phyloP scores from a whole-genome alignment of 1,140 invertebrate genomes.

The Dolichoris vasculosae region DNA sequence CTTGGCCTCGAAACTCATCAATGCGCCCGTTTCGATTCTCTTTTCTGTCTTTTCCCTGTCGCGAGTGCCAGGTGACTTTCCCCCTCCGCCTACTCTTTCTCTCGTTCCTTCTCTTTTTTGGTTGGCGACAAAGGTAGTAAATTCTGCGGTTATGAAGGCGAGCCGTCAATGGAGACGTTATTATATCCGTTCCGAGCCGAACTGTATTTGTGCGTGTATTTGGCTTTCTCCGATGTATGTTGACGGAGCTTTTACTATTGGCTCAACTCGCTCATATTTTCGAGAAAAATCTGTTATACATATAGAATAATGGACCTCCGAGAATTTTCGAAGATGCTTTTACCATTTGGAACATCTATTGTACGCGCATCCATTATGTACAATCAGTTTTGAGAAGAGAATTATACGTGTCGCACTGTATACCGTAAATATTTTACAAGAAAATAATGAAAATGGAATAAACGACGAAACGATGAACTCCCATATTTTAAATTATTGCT shows the following conservation, averaged over 20 bases:
- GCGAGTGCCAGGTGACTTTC: constrained; percentile 35
- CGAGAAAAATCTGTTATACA: constrained; percentile 13
- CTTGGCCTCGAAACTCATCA: constrained; percentile 1
- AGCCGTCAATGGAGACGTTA: constrained; percentile 33
- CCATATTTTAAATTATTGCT: neutral
- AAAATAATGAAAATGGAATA: neutral
- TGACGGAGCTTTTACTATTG: neutral
- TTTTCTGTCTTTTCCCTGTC: neutral
- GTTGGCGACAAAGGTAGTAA: constrained; percentile 38
- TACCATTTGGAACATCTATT: neutral
- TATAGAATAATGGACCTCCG: neutral
- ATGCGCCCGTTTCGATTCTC: constrained; percentile 21
- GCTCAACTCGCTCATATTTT: constrained; percentile 21
- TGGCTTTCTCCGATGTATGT: constrained; percentile 24
- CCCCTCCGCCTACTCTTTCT: constrained; percentile 31
- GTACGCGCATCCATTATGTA: neutral
- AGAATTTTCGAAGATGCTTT: neutral
- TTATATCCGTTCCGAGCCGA: neutral
- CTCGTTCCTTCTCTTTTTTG: constrained; percentile 54
- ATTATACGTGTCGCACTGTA: neutral
- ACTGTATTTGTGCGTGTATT: constrained; percentile 5
- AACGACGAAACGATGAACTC: neutral
- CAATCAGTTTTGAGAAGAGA: neutral
- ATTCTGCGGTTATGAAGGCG: constrained; percentile 42
- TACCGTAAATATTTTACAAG: neutral